Evolutionary conservation across 1,140 invertebrate species (phyloP), one percentile per base, ranked within the genome.

Genomic region (Heliconius himera): DNA sequence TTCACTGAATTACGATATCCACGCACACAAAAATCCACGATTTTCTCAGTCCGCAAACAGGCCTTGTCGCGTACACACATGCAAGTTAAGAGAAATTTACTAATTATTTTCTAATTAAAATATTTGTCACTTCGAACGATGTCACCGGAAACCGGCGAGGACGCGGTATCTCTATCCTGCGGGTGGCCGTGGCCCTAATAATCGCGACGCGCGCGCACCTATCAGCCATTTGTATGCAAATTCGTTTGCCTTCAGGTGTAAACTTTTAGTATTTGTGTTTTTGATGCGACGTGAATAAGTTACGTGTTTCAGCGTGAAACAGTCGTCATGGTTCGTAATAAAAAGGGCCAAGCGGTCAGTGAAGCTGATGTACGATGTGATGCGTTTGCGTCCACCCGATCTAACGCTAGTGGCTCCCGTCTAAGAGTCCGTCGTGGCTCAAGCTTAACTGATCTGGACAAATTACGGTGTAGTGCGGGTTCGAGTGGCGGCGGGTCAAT

Each of bases 381-480:
- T 41, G 88, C 89, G 70, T 83, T 76, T 36, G 88, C 85, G 71
- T 81, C 86, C 56, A 89, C 49, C 77, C 89, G 85, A 38, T 83
- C 80, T 20, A 90, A 80, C 76, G 77, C 77, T 22, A 84, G 81
- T 38, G 91, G 90, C 11, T 90, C 90, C 6, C 89, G 95, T 11
- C 83, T 96, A 38, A 89, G 95, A 41, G 96, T 97, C 74, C 95
- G 97, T 38, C 94, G 97, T 2, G 96, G 97, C 0, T 97, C 96
- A 0, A 97, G 96, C 77, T 94, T 97, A 89, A 97, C 96, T 4
- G 97, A 97, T 81, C 91, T 97, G 80, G 96, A 97, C 85, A 97
- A 96, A 84, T 88, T 97, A 38, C 83, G 91, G 29, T 90, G 89
- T 81, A 95, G 95, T 81, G 95, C 95, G 13, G 92, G 95, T n/a